Evolutionary conservation across 2,113 vertebrate species (phyloP), one percentile per base, ranked within the genome.

Genomic region (Emydocephalus ijimae): DNA sequence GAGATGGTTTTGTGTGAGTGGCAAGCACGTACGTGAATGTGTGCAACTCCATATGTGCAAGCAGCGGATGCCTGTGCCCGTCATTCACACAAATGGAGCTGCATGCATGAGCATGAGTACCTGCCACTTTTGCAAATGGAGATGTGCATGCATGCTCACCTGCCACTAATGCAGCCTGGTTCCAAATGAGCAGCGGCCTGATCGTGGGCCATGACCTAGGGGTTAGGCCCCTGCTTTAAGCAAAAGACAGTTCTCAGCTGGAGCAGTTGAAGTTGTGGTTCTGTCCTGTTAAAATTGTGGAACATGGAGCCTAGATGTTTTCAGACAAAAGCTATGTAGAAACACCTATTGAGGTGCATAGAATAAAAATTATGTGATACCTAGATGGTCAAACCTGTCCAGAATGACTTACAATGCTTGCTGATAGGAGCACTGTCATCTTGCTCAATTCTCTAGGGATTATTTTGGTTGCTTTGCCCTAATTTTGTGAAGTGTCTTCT

Each of bases 41-140:
- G 26, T 64, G 11, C 1, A 64, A 64, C 10, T 64, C 26, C 11
- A n/a, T 64, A n/a, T n/a, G 11, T 64, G 26, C 61, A 29, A 64
- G 11, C 11, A 1, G 4, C 0, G 3, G 61, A 11, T n/a, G 26
- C 11, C 61, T 3, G 0, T 29, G 29, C 1, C 61, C 4, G 11
- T 3, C 26, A 64, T 14, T 64, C 26, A 50, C 48, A 50, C 48
- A 50, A 50, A 50, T 50, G 23, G 21, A 59, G 6, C 57, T 24
- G 20, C 20, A 0, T 1, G 56, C 56, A 59, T 9, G 6, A 23
- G 0, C 57, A 59, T 59, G 21, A 59, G 57, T 59, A 23, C 56
- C 6, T 57, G 56, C 21, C 56, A 23, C 23, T 59, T 59, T 7
- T 59, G 57, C 21, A 64, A n/a, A 64, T 64, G 11, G 61, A 64